Evolutionary conservation across 2,797 vertebrate species (phyloP).

Genomic region (Acanthiza pusilla): DNA sequence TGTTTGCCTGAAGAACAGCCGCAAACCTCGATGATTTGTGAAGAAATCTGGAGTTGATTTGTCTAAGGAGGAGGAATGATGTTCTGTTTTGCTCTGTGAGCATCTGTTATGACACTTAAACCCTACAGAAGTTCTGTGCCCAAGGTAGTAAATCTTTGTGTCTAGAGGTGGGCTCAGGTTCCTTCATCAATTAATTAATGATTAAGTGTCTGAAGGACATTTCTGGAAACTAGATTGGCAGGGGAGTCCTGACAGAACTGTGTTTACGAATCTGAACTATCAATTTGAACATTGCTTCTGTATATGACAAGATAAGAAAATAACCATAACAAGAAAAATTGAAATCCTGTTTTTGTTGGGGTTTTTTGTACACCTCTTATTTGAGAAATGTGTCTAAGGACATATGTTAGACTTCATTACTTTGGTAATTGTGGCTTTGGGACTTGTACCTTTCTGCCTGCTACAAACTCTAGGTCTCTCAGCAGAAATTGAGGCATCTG

Average conservation of each 20-base stretch:
- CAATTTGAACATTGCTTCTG: neutral
- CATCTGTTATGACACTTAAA: neutral
- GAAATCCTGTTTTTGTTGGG: neutral
- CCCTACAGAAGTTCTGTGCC: neutral
- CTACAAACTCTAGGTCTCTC: neutral
- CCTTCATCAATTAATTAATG: neutral
- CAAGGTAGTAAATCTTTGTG: neutral
- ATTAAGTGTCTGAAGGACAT: neutral
- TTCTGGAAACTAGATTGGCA: neutral
- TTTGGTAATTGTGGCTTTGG: neutral
- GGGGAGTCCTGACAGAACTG: neutral
- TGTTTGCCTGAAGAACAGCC: neutral
- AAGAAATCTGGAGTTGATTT: neutral
- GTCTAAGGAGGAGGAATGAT: neutral
- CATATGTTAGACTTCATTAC: neutral
- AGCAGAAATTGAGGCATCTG: neutral
- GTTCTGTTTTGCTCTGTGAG: neutral
- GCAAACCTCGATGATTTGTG: neutral
- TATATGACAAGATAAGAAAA: neutral
- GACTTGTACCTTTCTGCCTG: neutral
- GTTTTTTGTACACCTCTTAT: neutral
- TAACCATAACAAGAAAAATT: neutral
- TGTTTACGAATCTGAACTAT: neutral
- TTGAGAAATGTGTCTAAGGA: neutral
- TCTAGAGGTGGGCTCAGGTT: neutral